Evolutionary conservation across 2,888 invertebrate species (phyloP).

Genomic region (Pyrocoelia pectoralis): DNA sequence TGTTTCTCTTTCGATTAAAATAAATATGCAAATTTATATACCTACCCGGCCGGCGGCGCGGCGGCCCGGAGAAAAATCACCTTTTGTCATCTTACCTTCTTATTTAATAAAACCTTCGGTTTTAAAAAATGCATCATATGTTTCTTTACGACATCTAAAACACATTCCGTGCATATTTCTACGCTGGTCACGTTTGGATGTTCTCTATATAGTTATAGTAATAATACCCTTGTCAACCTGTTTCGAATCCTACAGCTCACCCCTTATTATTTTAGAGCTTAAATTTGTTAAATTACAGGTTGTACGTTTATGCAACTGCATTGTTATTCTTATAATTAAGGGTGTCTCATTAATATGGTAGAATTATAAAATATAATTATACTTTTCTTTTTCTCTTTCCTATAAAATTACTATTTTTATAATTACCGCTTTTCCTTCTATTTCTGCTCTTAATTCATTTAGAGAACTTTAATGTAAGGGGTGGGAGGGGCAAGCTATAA

Average conservation of each 20-base stretch:
- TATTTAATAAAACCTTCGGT: conserved; percentile 32
- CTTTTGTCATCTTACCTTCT: conserved; percentile 16
- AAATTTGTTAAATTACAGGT: conserved; percentile 36
- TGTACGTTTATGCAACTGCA: conserved; percentile 29
- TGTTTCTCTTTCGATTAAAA: background rate
- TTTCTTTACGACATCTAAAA: conserved; percentile 35
- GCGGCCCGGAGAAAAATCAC: conserved; percentile 8
- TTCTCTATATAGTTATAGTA: conserved; percentile 38
- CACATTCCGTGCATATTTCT: conserved; percentile 35
- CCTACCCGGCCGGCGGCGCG: no score
- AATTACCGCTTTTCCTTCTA: background rate
- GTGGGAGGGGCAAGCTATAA: background rate
- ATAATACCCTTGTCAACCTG: conserved; percentile 39
- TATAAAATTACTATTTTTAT: background rate
- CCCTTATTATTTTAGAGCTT: conserved; percentile 34
- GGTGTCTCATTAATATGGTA: conserved; percentile 20
- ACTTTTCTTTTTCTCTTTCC: background rate
- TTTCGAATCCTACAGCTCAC: conserved; percentile 34
- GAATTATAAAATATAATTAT: conserved; percentile 1
- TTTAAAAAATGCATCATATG: conserved; percentile 35
- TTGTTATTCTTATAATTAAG: conserved; percentile 30
- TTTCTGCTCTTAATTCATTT: background rate
- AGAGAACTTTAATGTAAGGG: conserved; percentile 12
- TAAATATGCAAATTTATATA: conserved; percentile 1
- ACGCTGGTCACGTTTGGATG: conserved; percentile 36